Base-by-base conservation (phyloP, 64 coral and sea anemone species). In the Hydrozoanthus tunicans region DNA sequence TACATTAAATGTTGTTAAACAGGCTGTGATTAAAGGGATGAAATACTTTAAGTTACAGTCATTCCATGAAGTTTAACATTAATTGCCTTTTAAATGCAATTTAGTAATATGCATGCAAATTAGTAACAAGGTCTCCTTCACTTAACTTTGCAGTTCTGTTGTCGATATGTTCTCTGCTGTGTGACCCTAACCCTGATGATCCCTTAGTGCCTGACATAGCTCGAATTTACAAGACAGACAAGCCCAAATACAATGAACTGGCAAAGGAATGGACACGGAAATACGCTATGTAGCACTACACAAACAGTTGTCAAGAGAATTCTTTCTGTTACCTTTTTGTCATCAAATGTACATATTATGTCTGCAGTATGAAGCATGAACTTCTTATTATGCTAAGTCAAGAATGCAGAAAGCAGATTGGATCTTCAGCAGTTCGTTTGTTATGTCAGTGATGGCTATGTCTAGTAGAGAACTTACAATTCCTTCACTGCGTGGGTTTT, bases 131-230 rank as follows among this genome's bases (percentile, higher is more conserved):
- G 24, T 43, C 60, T 82, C 26, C 65, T 82, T 51, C 10, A 64
- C 60, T 82, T 65, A 15, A 64, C 7, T 82, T 82, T 65, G 60
- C 80, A 82, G 80, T 82, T 65, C 80, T 82, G 80, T 82, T 82
- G 80, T 82, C 80, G 60, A 82, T 82, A 82, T 82, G 80, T 82
- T 82, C 80, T 64, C 80, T 82, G 12, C 80, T 82, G 80, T 82
- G 80, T 7, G 80, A 82, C 26, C 80, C 80, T 62, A 82, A 82
- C 51, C 80, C 80, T 65, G 80, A 82, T 53, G 80, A 82, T 53
- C 80, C 80, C 27, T 32, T 82, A 52, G 60, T 82, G 58, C 80
- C 80, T 7, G 80, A 82, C 59, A 82, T 82, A 82, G 80, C 80
- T 82, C 80, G 80, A 65, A 65, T 82, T 65, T 82, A 82, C 80